Conservation (phyloP, 2,888 invertebrate species). For the Conomelus anceps region DNA sequence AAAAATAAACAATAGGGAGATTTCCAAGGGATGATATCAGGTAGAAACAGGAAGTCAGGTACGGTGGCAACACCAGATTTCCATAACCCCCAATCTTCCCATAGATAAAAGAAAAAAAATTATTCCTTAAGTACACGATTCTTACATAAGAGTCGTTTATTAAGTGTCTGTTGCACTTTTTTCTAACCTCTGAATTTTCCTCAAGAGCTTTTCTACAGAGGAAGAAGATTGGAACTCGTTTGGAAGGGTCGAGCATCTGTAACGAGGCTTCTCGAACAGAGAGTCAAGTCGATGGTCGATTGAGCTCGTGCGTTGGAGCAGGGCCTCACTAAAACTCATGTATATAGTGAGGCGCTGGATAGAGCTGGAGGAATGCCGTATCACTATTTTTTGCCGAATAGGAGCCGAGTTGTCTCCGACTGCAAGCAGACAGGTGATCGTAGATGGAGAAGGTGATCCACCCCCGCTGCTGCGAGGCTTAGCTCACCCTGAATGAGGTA, state of each 20-base stretch:
- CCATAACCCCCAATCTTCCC: no score
- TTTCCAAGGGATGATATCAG: no score
- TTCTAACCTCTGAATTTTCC: background rate
- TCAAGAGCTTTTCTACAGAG: background rate
- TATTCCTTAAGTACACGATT: no score
- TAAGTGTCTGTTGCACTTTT: background rate
- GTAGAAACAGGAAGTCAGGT: no score
- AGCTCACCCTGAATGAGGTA: constrained; percentile 3
- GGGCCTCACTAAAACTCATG: no score
- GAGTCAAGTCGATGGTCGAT: background rate
- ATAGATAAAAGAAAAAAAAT: no score
- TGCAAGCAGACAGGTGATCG: constrained; percentile 3
- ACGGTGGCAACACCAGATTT: no score
- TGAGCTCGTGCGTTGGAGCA: no score
- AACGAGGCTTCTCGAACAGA: background rate
- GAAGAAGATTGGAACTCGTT: background rate
- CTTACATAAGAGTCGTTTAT: background rate
- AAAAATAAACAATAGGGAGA: no score
- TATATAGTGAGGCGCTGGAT: no score
- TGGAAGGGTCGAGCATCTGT: background rate
- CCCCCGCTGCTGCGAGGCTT: background rate
- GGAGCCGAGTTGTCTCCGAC: constrained; percentile 6
- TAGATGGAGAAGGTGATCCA: no score
- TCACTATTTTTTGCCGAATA: background rate
- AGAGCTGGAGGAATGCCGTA: background rate